Evolutionary conservation across 2,888 invertebrate species (phyloP), one percentile per base, ranked within the genome.

Genomic region (Philopedon plagiatum): DNA sequence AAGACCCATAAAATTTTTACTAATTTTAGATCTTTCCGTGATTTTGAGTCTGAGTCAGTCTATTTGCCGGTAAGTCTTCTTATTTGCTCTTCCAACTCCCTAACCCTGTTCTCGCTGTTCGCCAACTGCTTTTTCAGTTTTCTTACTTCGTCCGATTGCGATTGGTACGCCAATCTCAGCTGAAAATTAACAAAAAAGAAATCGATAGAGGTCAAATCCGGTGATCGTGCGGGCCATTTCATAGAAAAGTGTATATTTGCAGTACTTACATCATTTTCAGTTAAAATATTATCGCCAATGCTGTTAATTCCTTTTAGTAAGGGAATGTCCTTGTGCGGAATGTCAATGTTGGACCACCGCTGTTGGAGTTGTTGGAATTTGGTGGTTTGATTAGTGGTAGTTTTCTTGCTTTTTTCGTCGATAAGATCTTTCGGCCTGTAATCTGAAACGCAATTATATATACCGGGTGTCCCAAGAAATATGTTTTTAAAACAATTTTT

Each of bases 331-430:
- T 78, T 78, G 65, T 80, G 80, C 49, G 84, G 79, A 23, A 71
- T 76, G 13, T 87, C 86, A 78, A 89, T 89, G 73, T 89, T 90
- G 61, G 93, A 93, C 87, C 73, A 73, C n/a, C 92, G 91, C 68
- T 91, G 91, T 83, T 94, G 94, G 76, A 94, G 87, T 79, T 93
- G 92, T 80, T 93, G 93, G 84, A 94, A 93, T 84, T 93, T 94
- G 5, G 93, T 93, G 80, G 89, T 93, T 81, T 93, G 92, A 84
- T 94, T 94, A 46, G 90, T 91, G 77, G 88, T 91, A 0, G 93
- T 93, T 82, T 94, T 94, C 79, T 91, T 91, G 61, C 88, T 91
- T 81, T 93, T 93, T 79, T 93, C 93, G 41, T 74, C 70, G 67
- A 86, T 86, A 69, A 89, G 87, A 81, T 92, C 91, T 68, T 93